Conservation (phyloP, 2,113 vertebrate species). For the Girardinichthys multiradiatus region DNA sequence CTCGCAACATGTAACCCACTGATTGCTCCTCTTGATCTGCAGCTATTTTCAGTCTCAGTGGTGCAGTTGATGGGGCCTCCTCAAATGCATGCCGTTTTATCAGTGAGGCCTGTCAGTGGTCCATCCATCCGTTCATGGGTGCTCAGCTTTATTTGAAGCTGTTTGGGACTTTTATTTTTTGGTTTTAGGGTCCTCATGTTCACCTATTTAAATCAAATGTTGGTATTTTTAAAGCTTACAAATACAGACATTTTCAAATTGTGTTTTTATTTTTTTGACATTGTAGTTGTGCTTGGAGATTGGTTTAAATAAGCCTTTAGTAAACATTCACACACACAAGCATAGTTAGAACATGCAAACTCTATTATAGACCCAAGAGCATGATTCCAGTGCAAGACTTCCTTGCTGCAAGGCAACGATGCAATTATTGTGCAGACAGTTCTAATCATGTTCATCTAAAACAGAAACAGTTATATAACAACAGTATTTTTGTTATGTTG, state of each 20-base stretch:
- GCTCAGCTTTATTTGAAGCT: neutral
- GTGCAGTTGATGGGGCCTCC: constrained; percentile 30
- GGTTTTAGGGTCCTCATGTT: neutral
- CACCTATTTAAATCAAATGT: neutral
- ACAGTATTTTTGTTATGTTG: too few species aligned
- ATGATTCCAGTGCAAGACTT: too few species aligned
- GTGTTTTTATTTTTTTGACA: neutral
- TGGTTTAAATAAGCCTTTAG: neutral
- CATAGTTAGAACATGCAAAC: neutral
- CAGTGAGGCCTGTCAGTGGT: neutral
- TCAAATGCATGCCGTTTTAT: constrained; percentile 22
- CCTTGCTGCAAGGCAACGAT: too few species aligned
- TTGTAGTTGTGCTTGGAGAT: neutral
- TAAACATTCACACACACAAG: neutral
- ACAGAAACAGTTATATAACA: too few species aligned
- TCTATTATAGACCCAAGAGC: too few species aligned
- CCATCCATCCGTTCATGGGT: neutral
- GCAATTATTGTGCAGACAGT: too few species aligned
- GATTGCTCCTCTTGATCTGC: constrained; percentile 60
- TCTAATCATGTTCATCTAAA: too few species aligned
- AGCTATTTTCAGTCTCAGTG: constrained; percentile 44
- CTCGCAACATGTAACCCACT: constrained; percentile 58
- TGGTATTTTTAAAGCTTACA: too few species aligned
- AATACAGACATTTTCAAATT: neutral
- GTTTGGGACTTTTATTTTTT: neutral